phyloP scores from a whole-genome alignment of 2,797 vertebrate species.

The Telmatherina bonti region DNA sequence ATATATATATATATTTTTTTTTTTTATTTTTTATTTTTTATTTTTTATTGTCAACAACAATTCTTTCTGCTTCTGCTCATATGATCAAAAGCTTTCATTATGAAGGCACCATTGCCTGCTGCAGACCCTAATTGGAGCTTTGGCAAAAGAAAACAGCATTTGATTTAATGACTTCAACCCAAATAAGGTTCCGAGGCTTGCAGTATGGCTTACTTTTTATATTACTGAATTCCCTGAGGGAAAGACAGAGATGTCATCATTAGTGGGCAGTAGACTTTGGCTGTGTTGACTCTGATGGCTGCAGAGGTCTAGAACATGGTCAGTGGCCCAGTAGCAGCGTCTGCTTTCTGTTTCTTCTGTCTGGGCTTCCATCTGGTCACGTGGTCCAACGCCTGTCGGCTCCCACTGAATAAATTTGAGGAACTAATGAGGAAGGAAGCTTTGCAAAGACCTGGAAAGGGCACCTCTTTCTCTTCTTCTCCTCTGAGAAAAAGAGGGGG shows the following conservation, averaged over 20 bases:
- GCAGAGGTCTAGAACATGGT: conserved; percentile 62
- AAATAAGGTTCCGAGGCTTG: conserved; percentile 60
- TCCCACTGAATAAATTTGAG: conserved; percentile 67
- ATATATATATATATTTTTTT: too few species aligned
- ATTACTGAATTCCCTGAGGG: conserved; percentile 62
- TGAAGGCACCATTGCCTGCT: conserved; percentile 54
- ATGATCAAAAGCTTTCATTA: conserved; percentile 73
- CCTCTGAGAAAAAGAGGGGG: conserved; percentile 52
- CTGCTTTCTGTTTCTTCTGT: conserved; percentile 52
- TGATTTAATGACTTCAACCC: conserved; percentile 68
- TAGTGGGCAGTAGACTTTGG: conserved; percentile 67
- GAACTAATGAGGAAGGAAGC: conserved; percentile 77
- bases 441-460: conserved; percentile 69
- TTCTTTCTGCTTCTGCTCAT: conserved; percentile 49
- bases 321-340: conserved; percentile 55
- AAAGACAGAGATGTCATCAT: conserved; percentile 76
- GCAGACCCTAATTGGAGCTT: conserved; percentile 68
- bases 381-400: conserved; percentile 53
- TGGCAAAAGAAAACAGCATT: conserved; percentile 69
- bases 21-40: too few species aligned
- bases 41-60: conserved; percentile 36
- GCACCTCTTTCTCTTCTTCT: conserved; percentile 64
- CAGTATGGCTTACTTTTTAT: conserved; percentile 62
- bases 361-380: conserved; percentile 53
- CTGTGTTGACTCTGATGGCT: conserved; percentile 42